Evolutionary conservation across 2,888 invertebrate species (phyloP).

Genomic region (Nephrotoma appendiculata): DNA sequence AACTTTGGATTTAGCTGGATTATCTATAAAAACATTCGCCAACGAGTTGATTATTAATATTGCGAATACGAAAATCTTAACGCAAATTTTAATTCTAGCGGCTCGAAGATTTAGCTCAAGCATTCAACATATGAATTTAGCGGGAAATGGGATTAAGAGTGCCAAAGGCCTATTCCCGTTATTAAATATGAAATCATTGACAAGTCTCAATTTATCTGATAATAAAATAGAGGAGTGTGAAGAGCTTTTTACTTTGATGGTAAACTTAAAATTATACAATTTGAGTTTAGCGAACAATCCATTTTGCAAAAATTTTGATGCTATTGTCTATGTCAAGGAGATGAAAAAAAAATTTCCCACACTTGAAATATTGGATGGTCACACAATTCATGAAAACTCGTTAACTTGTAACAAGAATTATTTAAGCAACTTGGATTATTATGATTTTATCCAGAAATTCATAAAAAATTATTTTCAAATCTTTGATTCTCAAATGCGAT

Average conservation of each 20-base stretch:
- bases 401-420: constrained; percentile 10
- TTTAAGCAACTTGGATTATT: constrained; percentile 11
- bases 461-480: constrained; percentile 8
- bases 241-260: constrained; percentile 6
- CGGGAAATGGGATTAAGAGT: constrained; percentile 10
- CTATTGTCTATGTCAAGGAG: constrained; percentile 9
- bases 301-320: constrained; percentile 10
- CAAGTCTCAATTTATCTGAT: constrained; percentile 11
- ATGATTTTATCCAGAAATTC: constrained; percentile 13
- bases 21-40: constrained; percentile 3
- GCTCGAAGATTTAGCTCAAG: constrained; percentile 8
- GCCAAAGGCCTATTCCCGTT: constrained; percentile 10
- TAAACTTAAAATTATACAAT: constrained; percentile 9
- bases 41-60: constrained; percentile 9
- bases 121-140: constrained; percentile 9
- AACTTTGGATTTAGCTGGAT: constrained; percentile 11
- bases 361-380: constrained; percentile 7
- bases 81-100: constrained; percentile 6
- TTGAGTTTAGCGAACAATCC: constrained; percentile 14
- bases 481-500: constrained; percentile 11
- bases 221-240: constrained; percentile 7
- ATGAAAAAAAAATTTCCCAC: constrained; percentile 11
- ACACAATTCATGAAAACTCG: neutral
- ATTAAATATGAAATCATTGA: constrained; percentile 11
- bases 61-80: constrained; percentile 7